These are phyloP conservation scores for Perca flavescens DNA, from an alignment of 2,113 vertebrate genomes.

Conservation along the genomic window DNA sequence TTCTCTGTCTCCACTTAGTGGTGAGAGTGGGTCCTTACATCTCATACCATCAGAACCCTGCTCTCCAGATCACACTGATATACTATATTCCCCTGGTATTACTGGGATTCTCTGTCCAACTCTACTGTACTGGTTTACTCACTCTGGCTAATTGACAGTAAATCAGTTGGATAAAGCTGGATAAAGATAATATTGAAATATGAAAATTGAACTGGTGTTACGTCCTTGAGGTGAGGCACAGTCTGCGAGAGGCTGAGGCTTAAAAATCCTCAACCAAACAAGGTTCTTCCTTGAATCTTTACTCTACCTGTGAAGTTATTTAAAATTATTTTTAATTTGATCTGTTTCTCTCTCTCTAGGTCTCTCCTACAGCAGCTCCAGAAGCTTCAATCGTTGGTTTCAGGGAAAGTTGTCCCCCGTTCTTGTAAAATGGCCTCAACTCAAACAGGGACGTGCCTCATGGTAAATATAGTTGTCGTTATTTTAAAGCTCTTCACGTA, in stretches of 20 bases:
- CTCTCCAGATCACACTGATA: constrained; percentile 68
- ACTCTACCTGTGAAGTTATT: background rate
- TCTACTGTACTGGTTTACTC: background rate
- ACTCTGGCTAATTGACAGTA: background rate
- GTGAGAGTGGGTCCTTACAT: constrained; percentile 37
- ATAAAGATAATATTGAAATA: background rate
- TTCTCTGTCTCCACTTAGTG: constrained; percentile 68
- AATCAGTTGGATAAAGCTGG: constrained; percentile 7
- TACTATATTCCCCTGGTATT: background rate
- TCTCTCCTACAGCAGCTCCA: constrained; percentile 81
- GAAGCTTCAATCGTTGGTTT: constrained; percentile 77
- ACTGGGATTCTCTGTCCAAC: background rate
- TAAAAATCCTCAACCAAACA: background rate
- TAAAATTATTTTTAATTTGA: no score
- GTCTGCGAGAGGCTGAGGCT: no score
- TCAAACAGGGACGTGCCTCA: constrained; percentile 78
- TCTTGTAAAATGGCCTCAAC: constrained; percentile 80
- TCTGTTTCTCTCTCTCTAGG: constrained; percentile 37
- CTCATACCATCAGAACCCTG: constrained; percentile 79
- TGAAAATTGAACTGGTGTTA: background rate
- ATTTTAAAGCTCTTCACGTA: fast-evolving
- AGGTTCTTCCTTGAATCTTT: background rate
- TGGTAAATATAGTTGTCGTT: constrained; percentile 47
- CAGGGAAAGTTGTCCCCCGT: constrained; percentile 74
- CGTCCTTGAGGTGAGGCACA: background rate